Conservation (phyloP, 2,888 invertebrate genomes). For the Cabera pusaria region DNA sequence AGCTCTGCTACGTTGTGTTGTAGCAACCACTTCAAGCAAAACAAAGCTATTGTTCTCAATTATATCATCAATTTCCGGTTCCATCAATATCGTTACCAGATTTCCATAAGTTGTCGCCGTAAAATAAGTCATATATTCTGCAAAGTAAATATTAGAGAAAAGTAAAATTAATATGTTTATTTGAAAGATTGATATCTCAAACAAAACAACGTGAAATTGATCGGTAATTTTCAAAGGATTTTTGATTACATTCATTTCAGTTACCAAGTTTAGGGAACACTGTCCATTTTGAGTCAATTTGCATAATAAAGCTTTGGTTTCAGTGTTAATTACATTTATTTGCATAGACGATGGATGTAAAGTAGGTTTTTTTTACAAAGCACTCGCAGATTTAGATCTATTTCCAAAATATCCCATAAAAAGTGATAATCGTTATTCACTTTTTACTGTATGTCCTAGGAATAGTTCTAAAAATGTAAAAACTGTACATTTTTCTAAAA, state of each 20-base stretch:
- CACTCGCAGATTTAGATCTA: no score
- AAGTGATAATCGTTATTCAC: no score
- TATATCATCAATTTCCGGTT: constrained; percentile 38
- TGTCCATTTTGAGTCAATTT: constrained; percentile 8
- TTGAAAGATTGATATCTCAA: no score
- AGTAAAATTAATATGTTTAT: no score
- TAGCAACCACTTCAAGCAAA: constrained; percentile 49
- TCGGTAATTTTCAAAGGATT: constrained; percentile 2
- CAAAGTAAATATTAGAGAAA: constrained; percentile 34
- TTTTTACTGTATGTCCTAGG: no score
- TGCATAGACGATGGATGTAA: no score
- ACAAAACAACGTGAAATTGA: constrained; percentile 3
- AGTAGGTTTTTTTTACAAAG: no score
- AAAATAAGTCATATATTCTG: constrained; percentile 51
- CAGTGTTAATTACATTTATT: no score
- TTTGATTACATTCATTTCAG: constrained; percentile 8
- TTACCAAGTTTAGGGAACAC: constrained; percentile 10
- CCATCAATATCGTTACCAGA: constrained; percentile 49
- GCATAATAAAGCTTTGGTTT: constrained; percentile 7
- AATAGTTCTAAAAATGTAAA: no score
- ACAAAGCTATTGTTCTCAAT: constrained; percentile 53
- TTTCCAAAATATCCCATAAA: no score
- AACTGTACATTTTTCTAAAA: no score
- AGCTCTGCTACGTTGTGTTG: constrained; percentile 40
- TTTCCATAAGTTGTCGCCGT: constrained; percentile 37